A percentile compares a stretch with the other conserved stretches of the same genome.
Conservation (phyloP, 1,140 invertebrate genomes). For the Orchesella cincta region DNA sequence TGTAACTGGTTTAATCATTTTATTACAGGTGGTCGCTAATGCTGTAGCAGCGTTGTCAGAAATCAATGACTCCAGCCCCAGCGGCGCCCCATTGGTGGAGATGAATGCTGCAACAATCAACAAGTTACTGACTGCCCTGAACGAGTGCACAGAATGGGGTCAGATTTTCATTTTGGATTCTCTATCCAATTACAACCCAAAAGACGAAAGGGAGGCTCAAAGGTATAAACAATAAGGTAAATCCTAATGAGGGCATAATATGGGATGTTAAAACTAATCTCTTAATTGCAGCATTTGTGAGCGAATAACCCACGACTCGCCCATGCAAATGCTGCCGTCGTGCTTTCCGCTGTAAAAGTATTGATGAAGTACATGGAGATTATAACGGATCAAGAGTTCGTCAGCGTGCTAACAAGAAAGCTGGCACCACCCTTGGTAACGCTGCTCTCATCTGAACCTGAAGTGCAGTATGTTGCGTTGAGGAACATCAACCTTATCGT, state of each 20-base stretch:
- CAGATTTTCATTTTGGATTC: slow-evolving; percentile 99
- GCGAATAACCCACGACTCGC: slow-evolving; percentile 95
- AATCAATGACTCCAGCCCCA: slow-evolving; percentile 95
- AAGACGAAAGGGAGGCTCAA: slow-evolving; percentile 98
- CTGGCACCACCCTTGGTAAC: slow-evolving; percentile 98
- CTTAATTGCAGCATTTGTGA: slow-evolving; percentile 81
- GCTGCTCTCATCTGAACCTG: slow-evolving; percentile 94
- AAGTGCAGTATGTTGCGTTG: slow-evolving; percentile 98
- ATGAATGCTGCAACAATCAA: slow-evolving; percentile 98
- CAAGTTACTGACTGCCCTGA: slow-evolving; percentile 95
- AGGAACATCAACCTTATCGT: slow-evolving; percentile 99
- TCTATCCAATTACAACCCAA: slow-evolving; percentile 93
- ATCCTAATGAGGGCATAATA: neutral
- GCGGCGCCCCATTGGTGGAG: slow-evolving; percentile 88
- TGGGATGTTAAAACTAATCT: neutral
- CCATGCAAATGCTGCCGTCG: slow-evolving; percentile 99
- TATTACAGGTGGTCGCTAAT: slow-evolving; percentile 86
- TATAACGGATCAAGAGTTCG: slow-evolving; percentile 90
- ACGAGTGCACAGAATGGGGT: slow-evolving; percentile 99
- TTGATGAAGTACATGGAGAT: slow-evolving; percentile 92
- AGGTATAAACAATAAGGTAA: slow-evolving; percentile 59
- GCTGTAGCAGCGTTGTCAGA: slow-evolving; percentile 98
- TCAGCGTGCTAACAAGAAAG: slow-evolving; percentile 91
- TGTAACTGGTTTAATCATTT: neutral
- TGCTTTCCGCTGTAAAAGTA: slow-evolving; percentile 96